A percentile compares a stretch with the other conserved stretches of the same genome.
These are phyloP conservation scores for Catharus bicknelli DNA, from an alignment of 2,113 vertebrate genomes.

Conservation along the genomic window DNA sequence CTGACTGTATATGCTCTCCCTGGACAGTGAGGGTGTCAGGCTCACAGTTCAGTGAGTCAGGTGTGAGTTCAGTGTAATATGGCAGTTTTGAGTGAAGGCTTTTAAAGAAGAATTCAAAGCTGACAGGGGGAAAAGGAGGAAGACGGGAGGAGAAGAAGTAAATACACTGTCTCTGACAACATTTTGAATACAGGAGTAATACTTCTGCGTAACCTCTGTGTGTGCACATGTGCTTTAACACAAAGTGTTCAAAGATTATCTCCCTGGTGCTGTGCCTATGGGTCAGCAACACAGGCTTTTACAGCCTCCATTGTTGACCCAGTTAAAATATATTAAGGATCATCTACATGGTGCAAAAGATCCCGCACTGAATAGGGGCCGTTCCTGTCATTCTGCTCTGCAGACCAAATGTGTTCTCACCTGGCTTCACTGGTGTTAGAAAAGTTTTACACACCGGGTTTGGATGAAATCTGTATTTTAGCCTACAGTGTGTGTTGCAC, in stretches of 20 bases:
- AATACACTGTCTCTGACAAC: not conserved
- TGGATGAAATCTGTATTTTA: not conserved
- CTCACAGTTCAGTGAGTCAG: not conserved
- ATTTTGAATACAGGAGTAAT: not conserved
- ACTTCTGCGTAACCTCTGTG: not conserved
- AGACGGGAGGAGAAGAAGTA: not conserved
- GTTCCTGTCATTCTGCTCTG: not conserved
- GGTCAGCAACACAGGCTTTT: not conserved
- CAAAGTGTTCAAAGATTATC: not conserved
- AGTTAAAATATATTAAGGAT: not conserved
- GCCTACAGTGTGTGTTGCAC: not conserved
- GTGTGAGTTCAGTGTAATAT: not conserved
- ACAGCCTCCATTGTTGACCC: not conserved
- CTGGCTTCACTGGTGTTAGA: not conserved
- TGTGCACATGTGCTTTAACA: not conserved
- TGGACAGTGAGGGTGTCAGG: not conserved
- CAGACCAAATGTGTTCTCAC: not conserved
- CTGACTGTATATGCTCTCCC: not conserved
- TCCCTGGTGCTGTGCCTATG: not conserved
- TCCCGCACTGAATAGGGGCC: not conserved
- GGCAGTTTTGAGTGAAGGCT: not conserved
- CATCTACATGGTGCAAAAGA: not conserved
- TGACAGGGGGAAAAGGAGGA: not conserved
- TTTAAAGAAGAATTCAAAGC: not conserved
- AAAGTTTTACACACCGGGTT: not conserved